Conservation (phyloP, 1,140 invertebrate genomes). For the Dinothrombium tinctorium region DNA sequence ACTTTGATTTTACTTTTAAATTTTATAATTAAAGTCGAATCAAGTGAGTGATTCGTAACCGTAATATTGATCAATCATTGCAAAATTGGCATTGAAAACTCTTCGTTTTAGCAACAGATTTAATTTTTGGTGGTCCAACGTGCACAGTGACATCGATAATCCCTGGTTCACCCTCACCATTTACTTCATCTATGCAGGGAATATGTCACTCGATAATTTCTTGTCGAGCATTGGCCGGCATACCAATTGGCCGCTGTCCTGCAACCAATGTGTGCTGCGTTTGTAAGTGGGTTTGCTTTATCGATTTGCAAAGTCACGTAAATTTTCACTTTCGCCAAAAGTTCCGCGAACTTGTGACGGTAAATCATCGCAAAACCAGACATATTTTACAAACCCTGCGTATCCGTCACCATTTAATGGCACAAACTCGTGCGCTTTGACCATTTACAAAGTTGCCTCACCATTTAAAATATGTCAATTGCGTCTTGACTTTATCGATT, state of each 20-base stretch:
- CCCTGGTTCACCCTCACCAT: neutral
- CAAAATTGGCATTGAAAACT: no score
- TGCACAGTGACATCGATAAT: conserved; percentile 6
- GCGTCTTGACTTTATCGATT: conserved; percentile 46
- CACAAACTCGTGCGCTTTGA: conserved; percentile 32
- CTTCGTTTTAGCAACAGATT: no score
- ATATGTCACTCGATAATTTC: conserved; percentile 14
- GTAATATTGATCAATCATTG: no score
- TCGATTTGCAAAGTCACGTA: neutral
- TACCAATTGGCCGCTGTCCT: conserved; percentile 15
- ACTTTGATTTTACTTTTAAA: no score
- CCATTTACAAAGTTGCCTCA: conserved; percentile 27
- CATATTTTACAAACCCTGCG: conserved; percentile 15
- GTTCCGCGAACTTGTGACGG: conserved; percentile 13
- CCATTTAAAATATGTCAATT: conserved; percentile 45
- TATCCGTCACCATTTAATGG: conserved; percentile 12
- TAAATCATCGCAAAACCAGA: conserved; percentile 7
- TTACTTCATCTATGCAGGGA: conserved; percentile 6
- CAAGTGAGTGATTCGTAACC: no score
- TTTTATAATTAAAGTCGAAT: no score
- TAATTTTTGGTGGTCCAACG: conserved; percentile 1
- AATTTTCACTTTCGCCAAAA: neutral
- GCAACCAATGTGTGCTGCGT: conserved; percentile 14
- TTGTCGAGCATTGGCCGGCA: conserved; percentile 13
- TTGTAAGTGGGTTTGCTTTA: conserved; percentile 12